Evolutionary conservation across 2,797 vertebrate species (phyloP).

Genomic region (Tauraco hartlaubi): DNA sequence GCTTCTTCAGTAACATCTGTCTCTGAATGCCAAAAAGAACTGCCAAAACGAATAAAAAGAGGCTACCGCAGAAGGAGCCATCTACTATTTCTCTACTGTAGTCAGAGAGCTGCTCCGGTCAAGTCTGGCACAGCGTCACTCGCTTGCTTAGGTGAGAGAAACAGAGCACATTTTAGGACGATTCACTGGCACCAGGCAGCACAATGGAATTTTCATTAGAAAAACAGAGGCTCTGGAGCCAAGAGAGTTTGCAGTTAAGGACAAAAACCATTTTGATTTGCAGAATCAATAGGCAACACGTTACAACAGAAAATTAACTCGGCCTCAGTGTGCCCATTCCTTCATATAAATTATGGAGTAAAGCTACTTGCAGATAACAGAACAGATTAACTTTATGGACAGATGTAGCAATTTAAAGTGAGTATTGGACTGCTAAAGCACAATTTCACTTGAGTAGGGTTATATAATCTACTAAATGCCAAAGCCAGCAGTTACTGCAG

Average conservation of each 20-base stretch:
- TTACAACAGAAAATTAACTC: background rate
- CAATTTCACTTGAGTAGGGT: background rate
- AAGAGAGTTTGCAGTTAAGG: background rate
- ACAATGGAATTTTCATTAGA: background rate
- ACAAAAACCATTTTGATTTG: background rate
- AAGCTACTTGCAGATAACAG: background rate
- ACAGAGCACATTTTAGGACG: background rate
- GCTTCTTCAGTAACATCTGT: slow-evolving; percentile 22
- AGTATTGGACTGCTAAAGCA: background rate
- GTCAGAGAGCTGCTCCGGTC: background rate
- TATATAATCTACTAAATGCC: background rate
- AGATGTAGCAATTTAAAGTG: background rate
- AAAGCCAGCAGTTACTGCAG: background rate
- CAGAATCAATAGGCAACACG: background rate
- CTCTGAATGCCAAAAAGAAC: slow-evolving; percentile 51
- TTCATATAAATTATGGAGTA: background rate
- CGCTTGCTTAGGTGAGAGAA: background rate
- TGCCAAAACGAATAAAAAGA: slow-evolving; percentile 82
- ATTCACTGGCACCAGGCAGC: background rate
- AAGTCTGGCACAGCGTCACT: background rate
- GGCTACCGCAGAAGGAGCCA: background rate
- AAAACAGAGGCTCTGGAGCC: background rate
- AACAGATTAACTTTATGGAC: background rate
- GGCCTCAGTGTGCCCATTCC: background rate
- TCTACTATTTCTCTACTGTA: background rate